phyloP scores from a whole-genome alignment of 2,797 vertebrate genomes.

The Chiloscyllium punctatum region DNA sequence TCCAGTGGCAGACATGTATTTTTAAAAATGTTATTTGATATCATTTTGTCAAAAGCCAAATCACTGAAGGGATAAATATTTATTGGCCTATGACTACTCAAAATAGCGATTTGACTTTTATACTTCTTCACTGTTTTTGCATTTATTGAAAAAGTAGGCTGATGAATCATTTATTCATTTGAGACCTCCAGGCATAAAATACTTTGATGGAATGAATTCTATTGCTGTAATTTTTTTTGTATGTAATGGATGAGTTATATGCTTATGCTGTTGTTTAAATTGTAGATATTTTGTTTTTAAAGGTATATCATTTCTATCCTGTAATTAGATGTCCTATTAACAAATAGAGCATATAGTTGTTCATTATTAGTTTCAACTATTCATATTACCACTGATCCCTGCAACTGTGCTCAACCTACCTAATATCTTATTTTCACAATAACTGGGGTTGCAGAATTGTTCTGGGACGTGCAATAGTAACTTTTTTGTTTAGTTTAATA shows the following conservation, averaged over 20 bases:
- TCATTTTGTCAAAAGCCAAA: slow-evolving; percentile 17
- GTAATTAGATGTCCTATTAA: not conserved
- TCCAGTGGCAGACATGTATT: slow-evolving; percentile 71
- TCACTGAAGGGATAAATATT: slow-evolving; percentile 16
- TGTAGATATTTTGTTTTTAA: slow-evolving; percentile 4
- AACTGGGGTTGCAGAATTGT: not conserved
- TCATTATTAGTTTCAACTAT: not conserved
- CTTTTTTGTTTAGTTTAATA: not conserved
- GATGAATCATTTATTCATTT: not conserved
- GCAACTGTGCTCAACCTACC: not conserved
- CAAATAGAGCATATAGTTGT: not conserved
- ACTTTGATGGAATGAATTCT: not conserved
- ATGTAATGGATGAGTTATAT: slow-evolving; percentile 12
- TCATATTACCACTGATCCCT: not conserved
- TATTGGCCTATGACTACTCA: not conserved
- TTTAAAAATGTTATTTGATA: not conserved
- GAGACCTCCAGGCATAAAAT: not conserved
- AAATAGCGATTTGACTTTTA: not conserved
- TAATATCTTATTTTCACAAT: not conserved
- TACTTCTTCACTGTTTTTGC: not conserved
- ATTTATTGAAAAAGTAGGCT: not conserved
- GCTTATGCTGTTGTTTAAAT: not conserved
- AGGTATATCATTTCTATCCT: not conserved
- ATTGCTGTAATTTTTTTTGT: not conserved
- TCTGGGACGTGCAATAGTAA: slow-evolving; percentile 2